These are phyloP conservation scores for Taphrorychus bicolor DNA, from an alignment of 2,888 invertebrate genomes.

Conservation along the genomic window DNA sequence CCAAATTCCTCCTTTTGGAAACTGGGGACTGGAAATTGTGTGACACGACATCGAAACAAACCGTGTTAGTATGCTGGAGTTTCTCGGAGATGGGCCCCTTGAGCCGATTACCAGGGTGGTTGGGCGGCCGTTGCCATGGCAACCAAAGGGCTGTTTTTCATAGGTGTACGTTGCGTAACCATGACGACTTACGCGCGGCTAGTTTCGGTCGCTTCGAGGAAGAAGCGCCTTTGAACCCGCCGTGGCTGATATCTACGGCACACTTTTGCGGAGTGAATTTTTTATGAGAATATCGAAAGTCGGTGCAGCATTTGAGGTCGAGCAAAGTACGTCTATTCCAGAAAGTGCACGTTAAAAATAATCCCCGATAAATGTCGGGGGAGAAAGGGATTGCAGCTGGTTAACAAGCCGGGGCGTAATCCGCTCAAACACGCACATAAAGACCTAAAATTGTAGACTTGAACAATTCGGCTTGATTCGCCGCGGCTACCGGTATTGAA, in stretches of 20 bases:
- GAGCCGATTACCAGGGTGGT: conserved; percentile 55
- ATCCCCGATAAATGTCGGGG: conserved; percentile 50
- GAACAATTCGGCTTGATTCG: conserved; percentile 50
- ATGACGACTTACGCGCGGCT: conserved; percentile 23
- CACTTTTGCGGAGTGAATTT: not conserved
- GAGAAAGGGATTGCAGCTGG: conserved; percentile 48
- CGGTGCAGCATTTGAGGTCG: not conserved
- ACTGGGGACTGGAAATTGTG: conserved; percentile 32
- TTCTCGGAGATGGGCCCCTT: conserved; percentile 41
- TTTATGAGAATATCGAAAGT: not conserved
- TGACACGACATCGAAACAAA: conserved; percentile 38
- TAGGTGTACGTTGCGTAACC: conserved; percentile 35
- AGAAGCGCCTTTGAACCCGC: no score
- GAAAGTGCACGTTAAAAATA: conserved; percentile 47
- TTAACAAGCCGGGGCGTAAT: conserved; percentile 45
- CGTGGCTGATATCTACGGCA: no score
- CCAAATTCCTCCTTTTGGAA: no score
- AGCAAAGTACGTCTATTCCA: conserved; percentile 22
- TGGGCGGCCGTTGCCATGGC: conserved; percentile 48
- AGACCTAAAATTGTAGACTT: conserved; percentile 52
- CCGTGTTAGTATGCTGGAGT: conserved; percentile 42
- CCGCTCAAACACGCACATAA: conserved; percentile 45
- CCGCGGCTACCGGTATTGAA: conserved; percentile 52
- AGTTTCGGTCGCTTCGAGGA: conserved; percentile 9
- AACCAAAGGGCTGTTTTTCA: conserved; percentile 34